Conservation (phyloP, 2,113 vertebrate species). For the Gavialis gangeticus region DNA sequence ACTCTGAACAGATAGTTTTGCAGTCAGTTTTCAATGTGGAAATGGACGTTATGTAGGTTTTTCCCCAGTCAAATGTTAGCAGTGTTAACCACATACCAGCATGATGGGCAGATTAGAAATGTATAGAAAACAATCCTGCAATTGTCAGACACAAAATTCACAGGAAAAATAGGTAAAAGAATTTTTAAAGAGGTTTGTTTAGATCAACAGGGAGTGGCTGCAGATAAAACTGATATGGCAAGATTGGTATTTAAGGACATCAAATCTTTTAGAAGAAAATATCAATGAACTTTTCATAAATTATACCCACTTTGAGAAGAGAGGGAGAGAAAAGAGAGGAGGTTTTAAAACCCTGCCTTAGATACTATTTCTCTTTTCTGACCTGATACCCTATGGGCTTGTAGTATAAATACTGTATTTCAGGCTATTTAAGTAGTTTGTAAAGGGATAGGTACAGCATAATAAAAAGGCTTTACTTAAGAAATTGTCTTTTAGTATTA, state of each 20-base stretch:
- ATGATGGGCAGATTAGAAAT: background rate
- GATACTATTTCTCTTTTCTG: constrained; percentile 4
- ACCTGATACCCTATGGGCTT: background rate
- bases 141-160: background rate
- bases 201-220: background rate
- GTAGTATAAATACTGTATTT: constrained; percentile 16
- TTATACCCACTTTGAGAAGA: background rate
- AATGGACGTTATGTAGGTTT: background rate
- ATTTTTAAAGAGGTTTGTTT: background rate
- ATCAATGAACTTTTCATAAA: constrained; percentile 11
- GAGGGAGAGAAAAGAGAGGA: background rate
- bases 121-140: background rate
- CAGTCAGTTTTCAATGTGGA: background rate
- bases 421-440: constrained; percentile 12
- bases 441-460: constrained; percentile 18
- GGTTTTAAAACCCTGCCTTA: background rate
- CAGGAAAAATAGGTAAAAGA: background rate
- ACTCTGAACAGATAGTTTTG: background rate
- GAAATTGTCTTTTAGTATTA: constrained; percentile 23
- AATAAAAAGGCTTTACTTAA: constrained; percentile 43
- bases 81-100: background rate
- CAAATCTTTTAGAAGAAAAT: background rate
- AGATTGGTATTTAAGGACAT: background rate
- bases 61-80: background rate
- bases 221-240: background rate